Evolutionary conservation across 1,140 invertebrate species (phyloP).

Genomic region (Paralvinella palmiformis): DNA sequence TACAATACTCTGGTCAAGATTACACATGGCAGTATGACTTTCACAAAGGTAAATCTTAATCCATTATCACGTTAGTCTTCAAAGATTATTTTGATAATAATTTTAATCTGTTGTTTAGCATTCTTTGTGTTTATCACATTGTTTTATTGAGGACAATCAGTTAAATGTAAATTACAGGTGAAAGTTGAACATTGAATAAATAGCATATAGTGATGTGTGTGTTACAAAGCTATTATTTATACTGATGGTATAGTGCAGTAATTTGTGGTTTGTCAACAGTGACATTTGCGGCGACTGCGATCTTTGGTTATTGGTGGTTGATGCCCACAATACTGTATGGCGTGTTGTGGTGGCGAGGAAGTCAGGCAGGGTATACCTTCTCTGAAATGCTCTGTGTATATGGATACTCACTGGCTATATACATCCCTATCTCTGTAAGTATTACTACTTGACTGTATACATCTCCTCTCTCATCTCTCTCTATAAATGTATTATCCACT

Average conservation of each 20-base stretch:
- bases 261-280: constrained; percentile 54
- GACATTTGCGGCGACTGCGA: constrained; percentile 80
- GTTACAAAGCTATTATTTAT: not conserved
- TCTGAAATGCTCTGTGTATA: constrained; percentile 83
- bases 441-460: too few species aligned
- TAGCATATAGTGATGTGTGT: not conserved
- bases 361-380: constrained; percentile 61
- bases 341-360: constrained; percentile 73
- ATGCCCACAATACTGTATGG: constrained; percentile 77
- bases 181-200: not conserved
- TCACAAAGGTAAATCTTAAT: constrained; percentile 58
- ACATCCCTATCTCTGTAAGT: constrained; percentile 78
- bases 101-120: too few species aligned
- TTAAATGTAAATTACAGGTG: too few species aligned
- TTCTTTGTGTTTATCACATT: too few species aligned
- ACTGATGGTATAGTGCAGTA: not conserved
- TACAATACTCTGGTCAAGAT: constrained; percentile 58
- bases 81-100: too few species aligned
- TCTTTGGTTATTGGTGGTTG: constrained; percentile 82
- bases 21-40: constrained; percentile 89
- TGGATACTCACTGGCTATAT: constrained; percentile 90
- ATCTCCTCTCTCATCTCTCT: too few species aligned
- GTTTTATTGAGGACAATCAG: too few species aligned
- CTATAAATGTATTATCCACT: too few species aligned
- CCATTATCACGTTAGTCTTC: too few species aligned